phyloP scores from a whole-genome alignment of 2,113 vertebrate species.

The Rattus norvegicus region DNA sequence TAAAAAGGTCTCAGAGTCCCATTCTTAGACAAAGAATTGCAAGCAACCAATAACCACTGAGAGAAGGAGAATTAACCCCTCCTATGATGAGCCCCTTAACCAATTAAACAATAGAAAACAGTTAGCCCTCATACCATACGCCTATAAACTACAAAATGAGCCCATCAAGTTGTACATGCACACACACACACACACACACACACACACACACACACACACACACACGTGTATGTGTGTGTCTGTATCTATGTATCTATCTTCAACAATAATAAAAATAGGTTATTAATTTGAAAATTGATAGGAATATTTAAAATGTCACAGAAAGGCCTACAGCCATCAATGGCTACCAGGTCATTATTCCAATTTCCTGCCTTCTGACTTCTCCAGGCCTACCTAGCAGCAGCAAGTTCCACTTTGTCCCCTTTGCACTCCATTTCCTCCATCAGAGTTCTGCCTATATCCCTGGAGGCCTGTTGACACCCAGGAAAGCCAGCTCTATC shows the following conservation, averaged over 20 bases:
- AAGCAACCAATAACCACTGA: not conserved
- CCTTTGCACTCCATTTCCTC: too few species aligned
- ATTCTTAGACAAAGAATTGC: not conserved
- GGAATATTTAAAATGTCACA: not conserved
- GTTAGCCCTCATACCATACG: not conserved
- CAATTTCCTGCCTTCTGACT: too few species aligned
- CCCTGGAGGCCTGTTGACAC: too few species aligned
- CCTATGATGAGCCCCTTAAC: not conserved
- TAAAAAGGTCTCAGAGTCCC: not conserved
- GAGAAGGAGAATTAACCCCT: not conserved
- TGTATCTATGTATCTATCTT: not conserved
- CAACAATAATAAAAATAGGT: not conserved
- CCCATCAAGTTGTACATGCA: not conserved
- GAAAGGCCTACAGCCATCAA: too few species aligned
- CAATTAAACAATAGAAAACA: not conserved
- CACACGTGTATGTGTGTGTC: not conserved
- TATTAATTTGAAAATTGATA: not conserved
- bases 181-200: too few species aligned
- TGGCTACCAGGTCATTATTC: too few species aligned
- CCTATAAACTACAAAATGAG: not conserved
- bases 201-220: too few species aligned
- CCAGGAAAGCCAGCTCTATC: too few species aligned
- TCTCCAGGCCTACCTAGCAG: too few species aligned
- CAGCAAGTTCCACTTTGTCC: too few species aligned
- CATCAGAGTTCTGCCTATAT: too few species aligned